Percentiles rank a stretch among this genome's conserved stretches.
Conservation (phyloP, 2,797 vertebrate species). For the Lophius americanus region DNA sequence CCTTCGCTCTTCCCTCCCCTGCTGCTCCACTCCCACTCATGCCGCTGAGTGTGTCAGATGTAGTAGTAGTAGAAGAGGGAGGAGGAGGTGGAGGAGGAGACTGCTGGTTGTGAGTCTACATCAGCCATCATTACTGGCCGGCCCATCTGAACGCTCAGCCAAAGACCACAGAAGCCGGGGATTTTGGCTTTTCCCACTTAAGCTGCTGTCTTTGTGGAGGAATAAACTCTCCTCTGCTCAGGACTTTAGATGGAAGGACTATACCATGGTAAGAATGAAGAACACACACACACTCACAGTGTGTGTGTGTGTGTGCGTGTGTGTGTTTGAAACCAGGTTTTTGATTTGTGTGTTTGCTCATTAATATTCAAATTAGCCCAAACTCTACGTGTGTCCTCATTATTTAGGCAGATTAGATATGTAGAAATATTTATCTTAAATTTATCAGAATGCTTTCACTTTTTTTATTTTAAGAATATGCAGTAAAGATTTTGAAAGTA, state of each 20-base stretch:
- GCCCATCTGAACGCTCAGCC: conserved; percentile 30
- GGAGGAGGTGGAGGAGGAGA: conserved; percentile 47
- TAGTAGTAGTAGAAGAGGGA: conserved; percentile 49
- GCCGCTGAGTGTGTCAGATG: conserved; percentile 45
- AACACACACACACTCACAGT: neutral
- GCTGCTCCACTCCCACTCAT: conserved; percentile 45
- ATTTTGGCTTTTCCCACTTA: conserved; percentile 54
- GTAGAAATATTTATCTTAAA: too few relatives aligned
- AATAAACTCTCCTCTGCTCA: conserved; percentile 16
- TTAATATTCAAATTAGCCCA: too few relatives aligned
- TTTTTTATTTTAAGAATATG: too few relatives aligned
- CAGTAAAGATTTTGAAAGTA: too few relatives aligned
- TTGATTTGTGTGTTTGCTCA: too few relatives aligned
- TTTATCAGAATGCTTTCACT: too few relatives aligned
- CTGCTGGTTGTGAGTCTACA: conserved; percentile 52
- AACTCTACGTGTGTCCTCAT: too few relatives aligned
- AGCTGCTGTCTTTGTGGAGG: conserved; percentile 30
- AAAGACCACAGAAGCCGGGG: conserved; percentile 47
- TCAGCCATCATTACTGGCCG: conserved; percentile 58
- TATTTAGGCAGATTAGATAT: too few relatives aligned
- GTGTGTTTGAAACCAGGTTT: too few relatives aligned
- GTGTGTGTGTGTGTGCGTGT: conserved; percentile 12
- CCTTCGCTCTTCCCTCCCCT: conserved; percentile 22
- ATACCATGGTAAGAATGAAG: conserved; percentile 72
- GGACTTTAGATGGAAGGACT: conserved; percentile 73